Conservation (phyloP, 2,113 vertebrate genomes). For the Aplodontia rufa region DNA sequence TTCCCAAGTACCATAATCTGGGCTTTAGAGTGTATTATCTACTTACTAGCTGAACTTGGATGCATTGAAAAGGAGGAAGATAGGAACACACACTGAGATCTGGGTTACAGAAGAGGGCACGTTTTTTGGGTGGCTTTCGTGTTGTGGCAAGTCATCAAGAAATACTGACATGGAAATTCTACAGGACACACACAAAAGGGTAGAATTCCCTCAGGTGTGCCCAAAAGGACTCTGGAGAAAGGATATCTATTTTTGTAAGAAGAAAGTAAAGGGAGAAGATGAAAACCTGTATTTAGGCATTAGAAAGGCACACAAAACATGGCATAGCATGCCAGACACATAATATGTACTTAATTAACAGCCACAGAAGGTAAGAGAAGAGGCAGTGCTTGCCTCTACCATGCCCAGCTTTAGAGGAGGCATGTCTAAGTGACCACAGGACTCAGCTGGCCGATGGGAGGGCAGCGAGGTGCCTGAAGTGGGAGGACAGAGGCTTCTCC, state of each 20-base stretch:
- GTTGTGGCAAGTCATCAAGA: not conserved
- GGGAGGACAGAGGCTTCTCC: not conserved
- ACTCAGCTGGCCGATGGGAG: too few relatives aligned
- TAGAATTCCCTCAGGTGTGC: not conserved
- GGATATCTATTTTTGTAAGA: not conserved
- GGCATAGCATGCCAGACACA: not conserved
- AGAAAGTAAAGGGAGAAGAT: not conserved
- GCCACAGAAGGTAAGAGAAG: not conserved
- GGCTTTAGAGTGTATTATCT: slow-evolving; percentile 41
- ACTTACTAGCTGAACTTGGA: slow-evolving; percentile 30
- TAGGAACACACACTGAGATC: slow-evolving; percentile 13
- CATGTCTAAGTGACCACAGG: not conserved
- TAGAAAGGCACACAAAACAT: not conserved
- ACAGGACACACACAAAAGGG: not conserved
- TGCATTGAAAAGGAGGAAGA: not conserved
- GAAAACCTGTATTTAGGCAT: not conserved
- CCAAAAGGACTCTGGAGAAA: not conserved
- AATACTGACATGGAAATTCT: not conserved
- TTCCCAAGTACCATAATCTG: not conserved
- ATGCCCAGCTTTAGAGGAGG: rapidly evolving
- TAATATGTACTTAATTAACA: rapidly evolving
- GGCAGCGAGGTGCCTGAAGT: not conserved
- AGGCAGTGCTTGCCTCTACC: not conserved
- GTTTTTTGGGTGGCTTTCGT: slow-evolving; percentile 24
- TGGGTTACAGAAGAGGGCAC: not conserved